Conservation (phyloP, 1,140 invertebrate species). For the Bactericera cockerelli region DNA sequence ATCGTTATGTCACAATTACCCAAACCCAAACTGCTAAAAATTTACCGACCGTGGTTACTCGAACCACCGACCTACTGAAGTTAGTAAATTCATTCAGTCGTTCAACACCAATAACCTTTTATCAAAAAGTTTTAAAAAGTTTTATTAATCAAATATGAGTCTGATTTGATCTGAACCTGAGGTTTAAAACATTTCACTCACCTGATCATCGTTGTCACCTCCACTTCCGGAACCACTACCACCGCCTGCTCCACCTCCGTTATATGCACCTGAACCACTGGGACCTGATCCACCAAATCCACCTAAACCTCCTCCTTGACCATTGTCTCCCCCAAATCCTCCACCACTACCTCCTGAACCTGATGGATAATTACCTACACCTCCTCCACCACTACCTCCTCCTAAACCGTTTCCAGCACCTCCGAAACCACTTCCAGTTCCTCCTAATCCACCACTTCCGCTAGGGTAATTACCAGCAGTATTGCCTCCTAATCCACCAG, state of each 20-base stretch:
- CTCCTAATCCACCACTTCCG: not conserved
- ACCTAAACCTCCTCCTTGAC: not conserved
- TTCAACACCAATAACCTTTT: too few relatives aligned
- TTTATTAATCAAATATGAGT: too few relatives aligned
- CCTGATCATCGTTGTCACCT: not conserved
- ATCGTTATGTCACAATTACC: too few relatives aligned
- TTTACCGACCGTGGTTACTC: too few relatives aligned
- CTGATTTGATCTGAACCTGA: too few relatives aligned
- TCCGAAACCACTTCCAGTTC: not conserved
- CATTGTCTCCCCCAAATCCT: conserved; percentile 3
- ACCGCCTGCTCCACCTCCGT: not conserved
- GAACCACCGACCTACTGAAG: too few relatives aligned
- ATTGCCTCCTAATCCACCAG: not conserved
- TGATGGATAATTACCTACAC: not conserved
- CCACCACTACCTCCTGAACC: not conserved
- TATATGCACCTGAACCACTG: not conserved
- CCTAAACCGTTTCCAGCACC: not conserved
- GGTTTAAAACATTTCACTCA: too few relatives aligned
- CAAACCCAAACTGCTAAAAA: too few relatives aligned
- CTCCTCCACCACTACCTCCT: not conserved
- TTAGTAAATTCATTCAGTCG: too few relatives aligned
- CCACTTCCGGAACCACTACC: not conserved
- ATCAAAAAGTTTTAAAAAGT: too few relatives aligned
- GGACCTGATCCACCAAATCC: not conserved
- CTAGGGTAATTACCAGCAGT: not conserved